A percentile compares a stretch with the other conserved stretches of the same genome.
phyloP scores from a whole-genome alignment of 1,140 invertebrate genomes.

The Nebria ingens region DNA sequence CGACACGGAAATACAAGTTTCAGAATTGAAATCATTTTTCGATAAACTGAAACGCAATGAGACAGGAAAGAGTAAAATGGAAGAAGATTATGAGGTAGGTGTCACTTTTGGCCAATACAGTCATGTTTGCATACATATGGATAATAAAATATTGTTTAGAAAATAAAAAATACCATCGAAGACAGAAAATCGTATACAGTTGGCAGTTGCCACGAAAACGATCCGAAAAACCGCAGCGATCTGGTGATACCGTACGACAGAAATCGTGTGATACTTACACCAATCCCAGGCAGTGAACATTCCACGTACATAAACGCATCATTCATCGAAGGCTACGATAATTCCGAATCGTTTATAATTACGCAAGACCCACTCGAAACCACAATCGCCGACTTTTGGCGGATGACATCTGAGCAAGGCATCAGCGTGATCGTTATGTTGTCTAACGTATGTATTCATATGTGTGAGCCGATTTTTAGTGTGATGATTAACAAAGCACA shows the following conservation, averaged over 20 bases:
- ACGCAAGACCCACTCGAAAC: slow-evolving; percentile 87
- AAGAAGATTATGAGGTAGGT: slow-evolving; percentile 74
- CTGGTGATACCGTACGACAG: slow-evolving; percentile 84
- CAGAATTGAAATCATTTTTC: slow-evolving; percentile 55
- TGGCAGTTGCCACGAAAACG: slow-evolving; percentile 74
- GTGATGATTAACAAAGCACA: no score
- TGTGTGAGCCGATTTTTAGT: neutral
- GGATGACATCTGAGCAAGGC: slow-evolving; percentile 90
- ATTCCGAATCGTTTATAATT: slow-evolving; percentile 87
- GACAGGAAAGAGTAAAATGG: slow-evolving; percentile 54
- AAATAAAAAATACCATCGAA: slow-evolving; percentile 69
- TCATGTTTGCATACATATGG: neutral
- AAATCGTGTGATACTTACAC: slow-evolving; percentile 77
- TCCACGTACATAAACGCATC: slow-evolving; percentile 96
- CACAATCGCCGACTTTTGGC: slow-evolving; percentile 90
- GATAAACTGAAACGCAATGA: slow-evolving; percentile 61
- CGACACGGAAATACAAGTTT: slow-evolving; percentile 75
- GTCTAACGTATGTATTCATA: slow-evolving; percentile 60
- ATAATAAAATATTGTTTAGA: slow-evolving; percentile 38
- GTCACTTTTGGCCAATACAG: slow-evolving; percentile 3
- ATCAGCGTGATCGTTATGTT: slow-evolving; percentile 89
- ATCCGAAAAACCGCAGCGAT: slow-evolving; percentile 76
- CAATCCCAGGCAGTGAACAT: slow-evolving; percentile 70
- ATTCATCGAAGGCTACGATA: slow-evolving; percentile 93
- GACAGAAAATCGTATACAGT: slow-evolving; percentile 71